Conservation (phyloP, 53 echinoderm and acorn worm species). For the Holothuria leucospilota region DNA sequence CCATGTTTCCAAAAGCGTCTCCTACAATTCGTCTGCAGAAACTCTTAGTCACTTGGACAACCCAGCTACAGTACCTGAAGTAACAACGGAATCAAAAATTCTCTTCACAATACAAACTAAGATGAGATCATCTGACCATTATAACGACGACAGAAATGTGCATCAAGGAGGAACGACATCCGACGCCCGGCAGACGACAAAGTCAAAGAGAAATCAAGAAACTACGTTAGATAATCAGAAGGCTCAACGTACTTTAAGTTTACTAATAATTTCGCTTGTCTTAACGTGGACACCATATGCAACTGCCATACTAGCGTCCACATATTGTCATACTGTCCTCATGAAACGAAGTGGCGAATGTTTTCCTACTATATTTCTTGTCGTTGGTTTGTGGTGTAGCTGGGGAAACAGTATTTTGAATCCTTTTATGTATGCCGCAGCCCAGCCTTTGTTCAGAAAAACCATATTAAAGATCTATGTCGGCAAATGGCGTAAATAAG, state of each 20-base stretch:
- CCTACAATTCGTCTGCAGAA: no score
- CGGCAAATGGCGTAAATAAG: not conserved
- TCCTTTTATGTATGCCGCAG: constrained; percentile 11
- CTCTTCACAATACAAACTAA: not conserved
- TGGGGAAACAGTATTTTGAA: constrained; percentile 11
- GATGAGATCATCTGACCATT: no score
- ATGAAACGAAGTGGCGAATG: not conserved
- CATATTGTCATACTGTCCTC: constrained; percentile 3
- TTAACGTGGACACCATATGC: constrained; percentile 17
- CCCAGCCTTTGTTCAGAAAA: constrained; percentile 19
- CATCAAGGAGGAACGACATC: no score
- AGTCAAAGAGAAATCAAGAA: not conserved
- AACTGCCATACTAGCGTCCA: not conserved
- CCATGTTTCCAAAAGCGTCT: no score
- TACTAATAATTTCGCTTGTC: not conserved
- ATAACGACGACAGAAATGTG: no score
- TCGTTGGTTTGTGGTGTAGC: not conserved
- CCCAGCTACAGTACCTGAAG: no score
- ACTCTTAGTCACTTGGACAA: no score
- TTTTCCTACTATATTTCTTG: not conserved
- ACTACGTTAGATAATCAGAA: not conserved
- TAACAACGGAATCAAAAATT: no score
- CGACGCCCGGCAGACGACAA: no score
- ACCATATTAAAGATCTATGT: not conserved
- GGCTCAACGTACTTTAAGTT: constrained; percentile 20